Conservation (phyloP, 2,113 vertebrate genomes). For the Antechinus flavipes region DNA sequence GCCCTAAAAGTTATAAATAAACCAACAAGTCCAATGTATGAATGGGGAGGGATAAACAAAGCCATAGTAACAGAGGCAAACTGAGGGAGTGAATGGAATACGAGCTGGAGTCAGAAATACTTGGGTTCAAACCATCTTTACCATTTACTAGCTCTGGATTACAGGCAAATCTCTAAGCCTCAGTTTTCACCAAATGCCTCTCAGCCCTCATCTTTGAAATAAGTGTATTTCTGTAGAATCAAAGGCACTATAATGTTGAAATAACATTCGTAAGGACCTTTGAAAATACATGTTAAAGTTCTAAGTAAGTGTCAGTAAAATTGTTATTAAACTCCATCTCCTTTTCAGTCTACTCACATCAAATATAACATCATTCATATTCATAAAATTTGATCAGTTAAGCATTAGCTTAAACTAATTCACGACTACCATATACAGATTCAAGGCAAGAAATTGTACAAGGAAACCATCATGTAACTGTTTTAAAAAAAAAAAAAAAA, state of each 20-base stretch:
- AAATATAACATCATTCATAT: slow-evolving; percentile 19
- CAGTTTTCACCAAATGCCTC: not conserved
- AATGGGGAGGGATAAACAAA: not conserved
- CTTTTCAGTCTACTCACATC: not conserved
- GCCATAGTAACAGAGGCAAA: not conserved
- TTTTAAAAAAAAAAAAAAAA: slow-evolving; percentile 12
- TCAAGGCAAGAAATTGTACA: not conserved
- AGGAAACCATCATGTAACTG: slow-evolving; percentile 2
- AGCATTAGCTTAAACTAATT: not conserved
- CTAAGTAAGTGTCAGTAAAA: not conserved
- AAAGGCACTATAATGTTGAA: not conserved
- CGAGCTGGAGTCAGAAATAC: not conserved
- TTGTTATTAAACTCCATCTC: not conserved
- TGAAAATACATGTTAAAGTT: not conserved
- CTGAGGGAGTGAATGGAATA: not conserved
- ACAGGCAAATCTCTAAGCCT: not conserved
- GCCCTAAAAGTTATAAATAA: not conserved
- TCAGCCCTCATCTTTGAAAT: not conserved
- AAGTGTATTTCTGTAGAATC: not conserved
- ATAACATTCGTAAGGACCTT: not conserved
- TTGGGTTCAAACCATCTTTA: not conserved
- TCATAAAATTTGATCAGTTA: slow-evolving; percentile 19
- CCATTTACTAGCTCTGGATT: not conserved
- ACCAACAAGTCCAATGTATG: not conserved
- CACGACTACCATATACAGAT: not conserved